These are phyloP conservation scores for Pogonognathellus flavescens DNA, from an alignment of 1,140 invertebrate genomes.

Conservation along the genomic window DNA sequence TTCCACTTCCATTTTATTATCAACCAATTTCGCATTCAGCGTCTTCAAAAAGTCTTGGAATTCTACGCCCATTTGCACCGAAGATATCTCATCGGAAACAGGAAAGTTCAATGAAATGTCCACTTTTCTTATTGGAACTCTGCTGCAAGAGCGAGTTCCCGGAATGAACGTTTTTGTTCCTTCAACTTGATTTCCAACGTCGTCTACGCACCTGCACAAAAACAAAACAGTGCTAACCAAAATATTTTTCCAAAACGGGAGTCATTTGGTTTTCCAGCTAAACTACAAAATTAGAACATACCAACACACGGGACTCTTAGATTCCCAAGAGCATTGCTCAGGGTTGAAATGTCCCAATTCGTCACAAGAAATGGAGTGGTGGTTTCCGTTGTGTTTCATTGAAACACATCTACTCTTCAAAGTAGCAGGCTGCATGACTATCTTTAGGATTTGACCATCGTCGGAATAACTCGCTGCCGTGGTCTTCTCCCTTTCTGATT, in stretches of 20 bases:
- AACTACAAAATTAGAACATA: conserved; percentile 16
- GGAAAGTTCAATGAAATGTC: conserved; percentile 77
- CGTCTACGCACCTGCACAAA: conserved; percentile 79
- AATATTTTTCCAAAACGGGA: background rate
- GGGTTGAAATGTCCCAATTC: conserved; percentile 78
- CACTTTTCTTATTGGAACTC: conserved; percentile 75
- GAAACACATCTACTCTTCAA: conserved; percentile 74
- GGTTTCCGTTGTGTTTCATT: conserved; percentile 71
- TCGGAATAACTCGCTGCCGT: background rate
- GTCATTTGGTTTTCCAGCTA: too few relatives aligned
- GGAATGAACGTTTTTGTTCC: conserved; percentile 77
- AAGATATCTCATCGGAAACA: conserved; percentile 68
- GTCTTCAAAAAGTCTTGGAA: conserved; percentile 71
- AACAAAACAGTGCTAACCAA: background rate
- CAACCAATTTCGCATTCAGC: conserved; percentile 72
- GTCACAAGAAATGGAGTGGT: conserved; percentile 76
- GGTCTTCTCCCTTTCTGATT: conserved; percentile 22
- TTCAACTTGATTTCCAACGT: conserved; percentile 82
- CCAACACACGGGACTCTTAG: conserved; percentile 75
- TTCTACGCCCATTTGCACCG: conserved; percentile 72
- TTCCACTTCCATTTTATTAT: conserved; percentile 73
- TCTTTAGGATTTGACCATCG: conserved; percentile 55
- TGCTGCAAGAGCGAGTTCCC: conserved; percentile 75
- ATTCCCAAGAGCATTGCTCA: conserved; percentile 79
- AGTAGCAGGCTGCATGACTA: conserved; percentile 52